Evolutionary conservation across 2,888 invertebrate genomes (phyloP).

Genomic region (Emmelina monodactyla): DNA sequence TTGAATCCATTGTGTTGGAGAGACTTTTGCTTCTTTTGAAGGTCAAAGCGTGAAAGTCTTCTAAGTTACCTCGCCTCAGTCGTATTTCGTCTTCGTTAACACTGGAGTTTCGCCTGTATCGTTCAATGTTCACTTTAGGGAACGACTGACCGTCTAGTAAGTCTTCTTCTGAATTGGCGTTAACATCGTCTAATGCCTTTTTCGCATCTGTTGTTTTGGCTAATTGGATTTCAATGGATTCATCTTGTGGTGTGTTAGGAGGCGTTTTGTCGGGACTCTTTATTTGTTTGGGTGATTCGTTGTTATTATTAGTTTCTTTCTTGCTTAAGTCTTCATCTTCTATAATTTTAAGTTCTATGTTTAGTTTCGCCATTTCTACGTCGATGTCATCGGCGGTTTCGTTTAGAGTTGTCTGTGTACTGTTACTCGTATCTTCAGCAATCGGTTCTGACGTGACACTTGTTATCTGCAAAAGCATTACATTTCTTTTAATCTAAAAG

Average conservation of each 20-base stretch:
- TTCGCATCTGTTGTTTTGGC: constrained; percentile 15
- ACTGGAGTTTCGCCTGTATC: constrained; percentile 54
- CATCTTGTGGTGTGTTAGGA: constrained; percentile 12
- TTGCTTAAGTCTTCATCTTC: constrained; percentile 42
- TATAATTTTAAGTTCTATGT: constrained; percentile 54
- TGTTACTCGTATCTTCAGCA: no score
- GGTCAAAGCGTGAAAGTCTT: constrained; percentile 43
- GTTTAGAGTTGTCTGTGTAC: constrained; percentile 13
- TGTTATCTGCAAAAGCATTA: no score
- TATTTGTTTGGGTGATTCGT: background rate
- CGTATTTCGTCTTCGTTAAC: constrained; percentile 52
- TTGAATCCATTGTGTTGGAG: constrained; percentile 35
- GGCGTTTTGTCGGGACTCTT: background rate
- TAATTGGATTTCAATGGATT: constrained; percentile 15
- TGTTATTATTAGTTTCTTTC: constrained; percentile 8
- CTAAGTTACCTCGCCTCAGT: constrained; percentile 47
- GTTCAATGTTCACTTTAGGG: constrained; percentile 45
- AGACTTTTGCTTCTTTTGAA: constrained; percentile 55
- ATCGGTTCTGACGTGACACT: no score
- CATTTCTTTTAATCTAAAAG: no score
- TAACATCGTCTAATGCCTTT: no score
- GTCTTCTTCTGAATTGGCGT: constrained; percentile 34
- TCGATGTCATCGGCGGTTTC: constrained; percentile 21
- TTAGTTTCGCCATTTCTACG: constrained; percentile 36
- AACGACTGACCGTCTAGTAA: constrained; percentile 35